A percentile compares a stretch with the other conserved stretches of the same genome.
These are phyloP conservation scores for Zaprionus davidi DNA, from an alignment of 1,140 invertebrate species.

Conservation along the genomic window DNA sequence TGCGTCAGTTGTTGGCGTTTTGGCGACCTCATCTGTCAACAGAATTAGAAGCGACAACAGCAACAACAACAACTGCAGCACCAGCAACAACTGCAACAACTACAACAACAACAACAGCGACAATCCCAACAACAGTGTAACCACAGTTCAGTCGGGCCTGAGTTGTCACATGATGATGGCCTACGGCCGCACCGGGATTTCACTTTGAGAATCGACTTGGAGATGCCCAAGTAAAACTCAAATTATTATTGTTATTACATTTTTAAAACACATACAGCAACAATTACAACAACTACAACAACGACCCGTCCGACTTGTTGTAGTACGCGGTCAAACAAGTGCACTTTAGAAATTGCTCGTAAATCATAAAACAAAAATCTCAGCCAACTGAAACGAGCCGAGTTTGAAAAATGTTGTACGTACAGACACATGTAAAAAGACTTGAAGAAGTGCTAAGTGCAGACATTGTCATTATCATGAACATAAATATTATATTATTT, in stretches of 20 bases:
- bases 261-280: slow-evolving; percentile 52
- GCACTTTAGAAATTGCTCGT: slow-evolving; percentile 83
- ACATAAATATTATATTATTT: slow-evolving; percentile 45
- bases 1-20: slow-evolving; percentile 62
- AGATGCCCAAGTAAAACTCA: slow-evolving; percentile 69
- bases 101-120: slow-evolving; percentile 21
- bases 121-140: neutral
- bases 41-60: slow-evolving; percentile 74
- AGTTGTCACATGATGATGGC: slow-evolving; percentile 1
- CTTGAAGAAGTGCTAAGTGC: slow-evolving; percentile 76
- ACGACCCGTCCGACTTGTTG: slow-evolving; percentile 76
- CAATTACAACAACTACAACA: slow-evolving; percentile 44
- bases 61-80: slow-evolving; percentile 11
- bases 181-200: neutral
- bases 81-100: slow-evolving; percentile 1
- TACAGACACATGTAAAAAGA: slow-evolving; percentile 33
- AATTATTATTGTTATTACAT: slow-evolving; percentile 77
- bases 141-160: slow-evolving; percentile 23
- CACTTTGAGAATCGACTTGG: slow-evolving; percentile 18
- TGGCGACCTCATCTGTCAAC: slow-evolving; percentile 80
- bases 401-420: slow-evolving; percentile 41
- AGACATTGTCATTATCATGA: slow-evolving; percentile 64
- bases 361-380: slow-evolving; percentile 67
- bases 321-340: slow-evolving; percentile 82
- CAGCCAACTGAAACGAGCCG: slow-evolving; percentile 55